These are phyloP conservation scores for Cephus cinctus DNA, from an alignment of 1,140 invertebrate genomes.

Conservation along the genomic window DNA sequence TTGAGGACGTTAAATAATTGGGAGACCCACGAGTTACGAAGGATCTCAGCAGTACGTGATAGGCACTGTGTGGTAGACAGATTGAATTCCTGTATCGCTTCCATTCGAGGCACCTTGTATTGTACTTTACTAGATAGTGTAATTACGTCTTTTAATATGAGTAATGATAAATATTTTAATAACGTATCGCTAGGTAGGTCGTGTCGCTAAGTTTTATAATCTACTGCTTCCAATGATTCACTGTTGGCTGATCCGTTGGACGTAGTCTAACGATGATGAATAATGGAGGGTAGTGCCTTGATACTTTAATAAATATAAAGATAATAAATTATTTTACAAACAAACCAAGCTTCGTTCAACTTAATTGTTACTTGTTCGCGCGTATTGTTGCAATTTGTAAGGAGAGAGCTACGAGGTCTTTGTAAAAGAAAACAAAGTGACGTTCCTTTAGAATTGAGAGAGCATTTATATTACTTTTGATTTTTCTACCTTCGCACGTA, in stretches of 20 bases:
- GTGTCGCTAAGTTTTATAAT: conserved; percentile 1
- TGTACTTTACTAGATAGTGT: conserved; percentile 1
- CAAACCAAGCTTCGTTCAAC: background rate
- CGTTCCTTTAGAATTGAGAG: too few relatives aligned
- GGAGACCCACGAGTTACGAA: background rate
- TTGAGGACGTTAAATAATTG: too few relatives aligned
- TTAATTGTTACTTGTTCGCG: too few relatives aligned
- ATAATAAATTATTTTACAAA: conserved; percentile 22
- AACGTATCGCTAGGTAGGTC: conserved; percentile 2
- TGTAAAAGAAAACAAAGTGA: too few relatives aligned
- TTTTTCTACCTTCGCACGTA: conserved; percentile 30
- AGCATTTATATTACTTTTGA: too few relatives aligned
- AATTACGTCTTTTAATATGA: conserved; percentile 1
- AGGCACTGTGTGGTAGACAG: too few relatives aligned
- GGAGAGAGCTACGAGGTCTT: too few relatives aligned
- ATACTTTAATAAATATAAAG: conserved; percentile 34
- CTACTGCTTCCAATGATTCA: background rate
- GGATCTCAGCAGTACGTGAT: conserved; percentile 5
- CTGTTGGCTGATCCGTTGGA: too few relatives aligned
- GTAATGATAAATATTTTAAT: conserved; percentile 10
- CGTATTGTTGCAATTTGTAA: too few relatives aligned
- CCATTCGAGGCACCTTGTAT: conserved; percentile 8
- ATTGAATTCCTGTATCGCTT: too few relatives aligned
- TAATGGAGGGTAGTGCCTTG: conserved; percentile 40
- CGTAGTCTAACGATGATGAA: conserved; percentile 16